Evolutionary conservation across 2,113 vertebrate genomes (phyloP).

Genomic region (Emydura subglobosa): DNA sequence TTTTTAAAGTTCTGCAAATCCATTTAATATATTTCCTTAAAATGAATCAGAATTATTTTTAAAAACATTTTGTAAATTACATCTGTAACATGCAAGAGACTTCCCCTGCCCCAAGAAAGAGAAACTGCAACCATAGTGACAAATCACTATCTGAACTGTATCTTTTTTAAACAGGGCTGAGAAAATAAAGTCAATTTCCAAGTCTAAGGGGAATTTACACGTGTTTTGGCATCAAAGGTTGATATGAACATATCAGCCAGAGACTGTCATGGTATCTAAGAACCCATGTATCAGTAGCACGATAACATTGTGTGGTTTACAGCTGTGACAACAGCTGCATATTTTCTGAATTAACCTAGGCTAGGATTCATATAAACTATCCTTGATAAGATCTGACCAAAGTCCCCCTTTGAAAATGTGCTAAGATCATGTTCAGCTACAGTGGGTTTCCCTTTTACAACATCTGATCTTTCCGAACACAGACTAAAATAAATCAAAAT

Average conservation of each 20-base stretch:
- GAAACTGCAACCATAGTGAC: constrained; percentile 29
- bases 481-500: background rate
- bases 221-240: constrained; percentile 65
- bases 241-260: constrained; percentile 44
- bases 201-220: constrained; percentile 60
- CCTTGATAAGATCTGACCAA: constrained; percentile 56
- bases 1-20: constrained; percentile 34
- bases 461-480: background rate
- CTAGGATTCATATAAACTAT: constrained; percentile 53
- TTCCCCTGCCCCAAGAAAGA: constrained; percentile 31
- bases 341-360: constrained; percentile 63
- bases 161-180: constrained; percentile 48
- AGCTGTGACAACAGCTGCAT: constrained; percentile 51
- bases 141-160: constrained; percentile 43
- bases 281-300: constrained; percentile 36
- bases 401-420: constrained; percentile 43
- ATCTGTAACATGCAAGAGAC: constrained; percentile 43
- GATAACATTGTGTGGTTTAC: constrained; percentile 64
- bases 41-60: constrained; percentile 45
- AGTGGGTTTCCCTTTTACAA: background rate
- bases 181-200: constrained; percentile 51
- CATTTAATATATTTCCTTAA: constrained; percentile 20
- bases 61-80: constrained; percentile 17
- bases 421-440: background rate
- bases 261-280: constrained; percentile 64